Conservation (phyloP, 2,113 vertebrate species). For the Lophura nycthemera region DNA sequence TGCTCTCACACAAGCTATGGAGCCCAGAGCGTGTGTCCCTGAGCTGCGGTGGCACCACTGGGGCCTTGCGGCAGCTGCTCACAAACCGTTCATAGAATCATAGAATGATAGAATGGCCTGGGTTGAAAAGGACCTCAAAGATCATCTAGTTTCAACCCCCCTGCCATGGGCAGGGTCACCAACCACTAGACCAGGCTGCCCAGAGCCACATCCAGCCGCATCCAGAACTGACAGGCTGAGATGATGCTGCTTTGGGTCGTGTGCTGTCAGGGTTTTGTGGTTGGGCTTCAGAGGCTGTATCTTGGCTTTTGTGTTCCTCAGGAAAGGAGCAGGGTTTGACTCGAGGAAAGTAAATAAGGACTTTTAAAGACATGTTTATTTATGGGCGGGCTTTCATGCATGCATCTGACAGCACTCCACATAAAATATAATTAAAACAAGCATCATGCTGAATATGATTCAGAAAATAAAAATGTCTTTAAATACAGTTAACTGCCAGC, state of each 20-base stretch:
- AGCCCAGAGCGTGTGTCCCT: accelerated
- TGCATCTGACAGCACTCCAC: background rate
- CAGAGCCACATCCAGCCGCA: too few species aligned
- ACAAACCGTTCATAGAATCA: too few species aligned
- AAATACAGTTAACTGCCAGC: constrained; percentile 43
- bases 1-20: accelerated
- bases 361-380: constrained; percentile 44
- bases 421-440: constrained; percentile 63
- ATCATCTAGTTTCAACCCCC: too few species aligned
- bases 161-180: too few species aligned
- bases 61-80: background rate
- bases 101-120: too few species aligned
- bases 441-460: constrained; percentile 45
- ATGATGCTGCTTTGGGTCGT: background rate
- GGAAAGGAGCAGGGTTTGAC: background rate
- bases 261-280: background rate
- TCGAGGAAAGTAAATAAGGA: constrained; percentile 29
- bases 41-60: accelerated
- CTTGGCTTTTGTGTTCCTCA: background rate
- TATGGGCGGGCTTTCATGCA: constrained; percentile 45
- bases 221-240: background rate
- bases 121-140: too few species aligned
- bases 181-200: too few species aligned
- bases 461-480: constrained; percentile 66
- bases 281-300: background rate